phyloP scores from a whole-genome alignment of 2,113 vertebrate species.

The Xyrauchen texanus region DNA sequence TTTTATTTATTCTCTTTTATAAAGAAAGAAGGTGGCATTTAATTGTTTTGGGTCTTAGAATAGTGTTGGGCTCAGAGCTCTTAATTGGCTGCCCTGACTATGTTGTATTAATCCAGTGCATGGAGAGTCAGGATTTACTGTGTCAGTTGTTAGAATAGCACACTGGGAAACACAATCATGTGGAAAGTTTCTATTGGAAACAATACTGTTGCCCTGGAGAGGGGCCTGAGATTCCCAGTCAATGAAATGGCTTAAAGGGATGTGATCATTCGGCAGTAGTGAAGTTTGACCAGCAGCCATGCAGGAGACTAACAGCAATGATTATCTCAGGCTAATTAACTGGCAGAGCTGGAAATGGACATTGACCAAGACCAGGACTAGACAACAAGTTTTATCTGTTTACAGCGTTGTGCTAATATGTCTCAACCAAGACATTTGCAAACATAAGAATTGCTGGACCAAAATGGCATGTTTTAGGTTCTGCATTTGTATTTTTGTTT shows the following conservation, averaged over 20 bases:
- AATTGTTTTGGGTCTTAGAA: neutral
- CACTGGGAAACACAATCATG: neutral
- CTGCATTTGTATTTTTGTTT: too few relatives aligned
- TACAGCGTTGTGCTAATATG: too few relatives aligned
- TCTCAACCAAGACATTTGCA: too few relatives aligned
- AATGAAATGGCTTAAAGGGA: neutral
- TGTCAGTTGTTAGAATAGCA: conserved; percentile 3
- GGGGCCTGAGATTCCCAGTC: neutral
- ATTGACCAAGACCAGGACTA: too few relatives aligned
- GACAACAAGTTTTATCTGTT: too few relatives aligned
- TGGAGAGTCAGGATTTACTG: neutral
- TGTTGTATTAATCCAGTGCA: neutral
- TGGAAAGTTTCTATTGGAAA: neutral
- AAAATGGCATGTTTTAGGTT: too few relatives aligned
- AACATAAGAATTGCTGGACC: too few relatives aligned
- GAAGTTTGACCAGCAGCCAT: neutral
- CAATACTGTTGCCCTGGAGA: neutral
- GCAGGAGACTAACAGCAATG: neutral
- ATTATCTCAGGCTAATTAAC: neutral
- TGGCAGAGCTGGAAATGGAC: neutral
- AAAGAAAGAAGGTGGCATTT: too few relatives aligned
- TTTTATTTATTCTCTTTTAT: neutral
- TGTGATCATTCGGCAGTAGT: conserved; percentile 17
- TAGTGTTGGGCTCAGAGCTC: neutral
- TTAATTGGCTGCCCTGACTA: neutral